Conservation (phyloP, 2,113 vertebrate species). For the Gulo gulo region DNA sequence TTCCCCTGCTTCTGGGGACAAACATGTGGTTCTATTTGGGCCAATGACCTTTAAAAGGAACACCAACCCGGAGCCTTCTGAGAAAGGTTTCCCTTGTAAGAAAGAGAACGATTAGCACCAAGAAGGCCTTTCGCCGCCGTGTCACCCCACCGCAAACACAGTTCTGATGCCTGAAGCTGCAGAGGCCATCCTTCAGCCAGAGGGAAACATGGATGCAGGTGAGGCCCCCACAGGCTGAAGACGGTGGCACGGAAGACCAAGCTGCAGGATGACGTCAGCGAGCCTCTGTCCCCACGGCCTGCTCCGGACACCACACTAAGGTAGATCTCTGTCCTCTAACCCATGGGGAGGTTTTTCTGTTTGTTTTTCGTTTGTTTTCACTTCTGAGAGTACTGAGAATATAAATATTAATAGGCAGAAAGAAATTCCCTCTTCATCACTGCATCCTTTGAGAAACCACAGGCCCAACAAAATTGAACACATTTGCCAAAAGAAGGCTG, state of each 20-base stretch:
- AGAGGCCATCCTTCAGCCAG: neutral
- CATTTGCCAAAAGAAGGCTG: neutral
- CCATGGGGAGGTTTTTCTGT: neutral
- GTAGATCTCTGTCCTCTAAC: neutral
- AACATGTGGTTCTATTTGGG: neutral
- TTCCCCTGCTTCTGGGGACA: neutral
- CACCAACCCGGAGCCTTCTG: neutral
- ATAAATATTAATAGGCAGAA: neutral
- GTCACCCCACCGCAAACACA: neutral
- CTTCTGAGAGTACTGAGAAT: neutral
- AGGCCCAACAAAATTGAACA: neutral
- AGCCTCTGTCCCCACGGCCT: neutral
- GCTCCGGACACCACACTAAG: neutral
- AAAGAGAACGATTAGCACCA: neutral
- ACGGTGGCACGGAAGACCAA: accelerated
- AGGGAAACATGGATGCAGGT: neutral
- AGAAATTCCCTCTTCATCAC: neutral
- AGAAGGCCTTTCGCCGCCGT: neutral
- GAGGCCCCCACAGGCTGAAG: neutral
- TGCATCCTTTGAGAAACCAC: neutral
- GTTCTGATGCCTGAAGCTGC: neutral
- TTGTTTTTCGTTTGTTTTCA: neutral
- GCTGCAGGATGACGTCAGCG: neutral
- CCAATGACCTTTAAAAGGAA: neutral
- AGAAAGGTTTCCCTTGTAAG: neutral